Evolutionary conservation across 30 jellyfish, hydroid and myxozoan genomes (phyloP).

Genomic region (Turritopsis dohrnii): DNA sequence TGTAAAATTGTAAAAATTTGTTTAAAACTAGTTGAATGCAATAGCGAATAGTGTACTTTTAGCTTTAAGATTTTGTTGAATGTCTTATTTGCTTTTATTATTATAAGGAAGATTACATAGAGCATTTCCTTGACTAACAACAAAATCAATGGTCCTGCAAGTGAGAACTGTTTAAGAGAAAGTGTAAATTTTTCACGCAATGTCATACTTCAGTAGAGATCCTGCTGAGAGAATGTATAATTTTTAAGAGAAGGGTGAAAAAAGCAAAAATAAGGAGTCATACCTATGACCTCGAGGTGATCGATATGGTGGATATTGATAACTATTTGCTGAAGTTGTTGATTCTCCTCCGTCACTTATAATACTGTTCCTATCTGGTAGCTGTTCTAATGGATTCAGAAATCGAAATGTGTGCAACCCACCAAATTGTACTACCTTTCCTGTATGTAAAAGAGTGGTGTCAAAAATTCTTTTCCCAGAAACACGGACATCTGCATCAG

Average conservation of each 20-base stretch:
- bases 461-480: conserved; percentile 60
- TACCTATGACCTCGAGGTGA: background rate
- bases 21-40: too few relatives aligned
- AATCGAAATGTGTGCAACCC: conserved; percentile 51
- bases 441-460: conserved; percentile 55
- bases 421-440: conserved; percentile 71
- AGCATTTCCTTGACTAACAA: background rate
- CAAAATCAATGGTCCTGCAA: background rate
- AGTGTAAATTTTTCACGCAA: too few relatives aligned
- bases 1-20: too few relatives aligned
- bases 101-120: background rate
- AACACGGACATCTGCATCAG: conserved; percentile 83
- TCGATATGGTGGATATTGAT: background rate
- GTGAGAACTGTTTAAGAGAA: too few relatives aligned
- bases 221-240: too few relatives aligned
- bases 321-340: background rate
- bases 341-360: conserved; percentile 22
- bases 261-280: background rate
- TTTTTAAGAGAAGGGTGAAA: too few relatives aligned
- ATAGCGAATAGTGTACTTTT: too few relatives aligned
- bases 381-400: conserved; percentile 30
- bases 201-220: too few relatives aligned
- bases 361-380: conserved; percentile 21
- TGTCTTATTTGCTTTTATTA: too few relatives aligned
- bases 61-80: too few relatives aligned